These are phyloP conservation scores for Hydropsyche betteni DNA, from an alignment of 2,888 invertebrate species.

Conservation along the genomic window DNA sequence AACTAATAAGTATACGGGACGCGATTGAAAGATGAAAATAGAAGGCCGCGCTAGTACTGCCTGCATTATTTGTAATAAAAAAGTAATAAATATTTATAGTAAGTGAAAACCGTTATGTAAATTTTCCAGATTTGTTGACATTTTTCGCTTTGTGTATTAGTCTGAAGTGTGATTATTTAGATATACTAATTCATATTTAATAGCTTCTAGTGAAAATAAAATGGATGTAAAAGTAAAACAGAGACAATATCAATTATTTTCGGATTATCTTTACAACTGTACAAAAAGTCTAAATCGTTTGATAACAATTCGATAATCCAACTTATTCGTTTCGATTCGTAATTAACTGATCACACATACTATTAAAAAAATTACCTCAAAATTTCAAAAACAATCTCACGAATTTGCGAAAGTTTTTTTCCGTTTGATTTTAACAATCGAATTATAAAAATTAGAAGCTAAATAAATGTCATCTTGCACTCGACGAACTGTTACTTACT, in stretches of 20 bases:
- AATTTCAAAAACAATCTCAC: not conserved
- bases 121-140: slow-evolving; percentile 35
- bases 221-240: not conserved
- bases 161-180: slow-evolving; percentile 40
- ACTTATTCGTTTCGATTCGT: not conserved
- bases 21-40: slow-evolving; percentile 40
- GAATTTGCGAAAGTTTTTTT: not conserved
- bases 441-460: not conserved
- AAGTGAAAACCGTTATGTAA: slow-evolving; percentile 34
- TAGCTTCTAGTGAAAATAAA: slow-evolving; percentile 40
- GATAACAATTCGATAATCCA: not conserved
- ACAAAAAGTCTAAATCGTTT: slow-evolving; percentile 15
- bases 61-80: slow-evolving; percentile 44
- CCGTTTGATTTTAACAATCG: not conserved
- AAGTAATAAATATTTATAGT: slow-evolving; percentile 18
- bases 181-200: slow-evolving; percentile 19
- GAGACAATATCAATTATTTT: slow-evolving; percentile 30
- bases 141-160: slow-evolving; percentile 39
- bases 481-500: slow-evolving; percentile 12
- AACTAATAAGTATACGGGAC: slow-evolving; percentile 46
- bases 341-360: not conserved
- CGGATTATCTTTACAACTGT: slow-evolving; percentile 27
- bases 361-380: not conserved
- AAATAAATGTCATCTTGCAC: slow-evolving; percentile 5
- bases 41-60: slow-evolving; percentile 45